Evolutionary conservation across 2,113 vertebrate genomes (phyloP).

Genomic region (Nasalis larvatus): DNA sequence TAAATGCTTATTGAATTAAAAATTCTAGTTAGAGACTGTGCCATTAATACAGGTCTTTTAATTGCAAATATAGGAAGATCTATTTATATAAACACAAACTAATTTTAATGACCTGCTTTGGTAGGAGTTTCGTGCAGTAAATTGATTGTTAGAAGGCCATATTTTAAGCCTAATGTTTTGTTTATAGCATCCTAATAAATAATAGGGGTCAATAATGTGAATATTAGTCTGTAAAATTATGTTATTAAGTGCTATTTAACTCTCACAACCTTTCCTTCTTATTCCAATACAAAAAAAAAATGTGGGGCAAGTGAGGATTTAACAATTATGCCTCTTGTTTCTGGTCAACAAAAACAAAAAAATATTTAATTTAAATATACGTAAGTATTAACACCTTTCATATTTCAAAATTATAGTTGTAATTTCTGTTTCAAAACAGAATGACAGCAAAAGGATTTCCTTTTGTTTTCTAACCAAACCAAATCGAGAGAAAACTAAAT

Average conservation of each 20-base stretch:
- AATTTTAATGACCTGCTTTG: not conserved
- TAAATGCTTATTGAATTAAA: conserved; percentile 14
- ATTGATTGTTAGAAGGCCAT: not conserved
- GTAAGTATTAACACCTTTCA: not conserved
- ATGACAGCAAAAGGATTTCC: not conserved
- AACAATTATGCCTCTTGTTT: not conserved
- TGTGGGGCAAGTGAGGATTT: accelerated
- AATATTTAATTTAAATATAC: not conserved
- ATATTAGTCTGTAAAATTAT: not conserved
- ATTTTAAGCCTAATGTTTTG: not conserved
- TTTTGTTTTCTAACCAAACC: not conserved
- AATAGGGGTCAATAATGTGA: not conserved
- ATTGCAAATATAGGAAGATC: not conserved
- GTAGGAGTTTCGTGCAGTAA: not conserved
- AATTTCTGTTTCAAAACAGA: not conserved
- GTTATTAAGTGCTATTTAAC: not conserved
- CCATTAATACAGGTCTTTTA: not conserved
- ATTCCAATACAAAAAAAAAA: not conserved
- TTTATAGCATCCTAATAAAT: not conserved
- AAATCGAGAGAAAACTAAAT: conserved; percentile 3
- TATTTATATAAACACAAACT: not conserved
- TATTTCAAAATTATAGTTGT: not conserved
- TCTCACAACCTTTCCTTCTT: not conserved
- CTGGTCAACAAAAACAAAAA: not conserved
- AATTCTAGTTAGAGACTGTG: not conserved